Percentiles rank a stretch among this genome's conserved stretches.
Evolutionary conservation across 2,888 invertebrate species (phyloP).

Genomic region (Tenthredo distinguenda): DNA sequence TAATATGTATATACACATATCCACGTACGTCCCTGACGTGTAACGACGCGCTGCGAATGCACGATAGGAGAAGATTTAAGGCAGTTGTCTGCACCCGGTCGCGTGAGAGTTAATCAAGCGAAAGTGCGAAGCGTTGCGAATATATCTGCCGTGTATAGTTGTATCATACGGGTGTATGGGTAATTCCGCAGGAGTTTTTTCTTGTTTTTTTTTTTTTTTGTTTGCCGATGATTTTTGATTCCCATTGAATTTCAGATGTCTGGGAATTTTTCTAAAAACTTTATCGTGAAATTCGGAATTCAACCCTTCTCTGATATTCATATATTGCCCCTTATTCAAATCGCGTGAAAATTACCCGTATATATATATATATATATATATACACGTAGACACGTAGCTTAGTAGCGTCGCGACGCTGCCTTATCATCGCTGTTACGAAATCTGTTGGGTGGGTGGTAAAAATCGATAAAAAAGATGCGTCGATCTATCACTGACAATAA

Average conservation of each 20-base stretch:
- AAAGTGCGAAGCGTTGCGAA: neutral
- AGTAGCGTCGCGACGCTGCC: neutral
- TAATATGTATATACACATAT: neutral
- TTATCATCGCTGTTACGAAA: neutral
- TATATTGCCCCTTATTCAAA: too few relatives aligned
- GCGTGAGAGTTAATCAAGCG: slow-evolving; percentile 1
- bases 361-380: too few relatives aligned
- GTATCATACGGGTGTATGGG: neutral
- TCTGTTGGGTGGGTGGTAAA: neutral
- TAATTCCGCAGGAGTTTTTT: neutral
- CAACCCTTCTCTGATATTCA: too few relatives aligned
- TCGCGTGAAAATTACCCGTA: neutral
- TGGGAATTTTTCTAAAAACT: too few relatives aligned
- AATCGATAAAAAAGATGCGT: slow-evolving; percentile 30
- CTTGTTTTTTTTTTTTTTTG: too few relatives aligned
- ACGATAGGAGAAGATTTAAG: slow-evolving; percentile 33
- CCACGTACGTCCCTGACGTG: neutral
- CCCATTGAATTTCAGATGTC: neutral
- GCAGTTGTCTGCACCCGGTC: slow-evolving; percentile 14
- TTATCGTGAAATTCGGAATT: too few relatives aligned
- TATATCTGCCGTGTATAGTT: neutral
- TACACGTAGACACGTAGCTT: neutral
- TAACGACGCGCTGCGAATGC: slow-evolving; percentile 17
- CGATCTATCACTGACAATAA: slow-evolving; percentile 33
- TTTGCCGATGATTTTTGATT: neutral